Evolutionary conservation across 1,140 invertebrate species (phyloP).

Genomic region (Drosophila mauritiana): DNA sequence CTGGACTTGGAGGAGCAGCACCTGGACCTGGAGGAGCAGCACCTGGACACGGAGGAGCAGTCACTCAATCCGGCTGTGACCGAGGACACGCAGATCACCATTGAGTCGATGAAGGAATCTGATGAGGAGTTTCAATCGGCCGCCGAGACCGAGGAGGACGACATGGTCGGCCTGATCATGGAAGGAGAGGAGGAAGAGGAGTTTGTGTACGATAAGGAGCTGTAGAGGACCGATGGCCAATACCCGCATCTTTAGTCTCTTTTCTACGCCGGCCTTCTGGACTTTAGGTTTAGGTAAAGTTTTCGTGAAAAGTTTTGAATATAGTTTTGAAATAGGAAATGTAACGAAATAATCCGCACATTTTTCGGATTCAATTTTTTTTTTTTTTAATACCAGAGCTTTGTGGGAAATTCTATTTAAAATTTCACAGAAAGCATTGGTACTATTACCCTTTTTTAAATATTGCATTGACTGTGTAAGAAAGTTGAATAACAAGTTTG

Average conservation of each 20-base stretch:
- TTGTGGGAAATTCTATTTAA: not conserved
- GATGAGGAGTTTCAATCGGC: constrained; percentile 60
- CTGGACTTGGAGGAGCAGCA: too few species aligned
- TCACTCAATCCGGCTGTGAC: constrained; percentile 22
- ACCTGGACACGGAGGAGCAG: constrained; percentile 32
- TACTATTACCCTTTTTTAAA: not conserved
- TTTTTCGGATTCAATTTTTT: not conserved
- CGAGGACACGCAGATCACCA: constrained; percentile 68
- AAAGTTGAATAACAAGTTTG: not conserved
- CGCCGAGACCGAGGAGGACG: constrained; percentile 42
- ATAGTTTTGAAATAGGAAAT: constrained; percentile 36
- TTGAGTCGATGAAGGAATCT: constrained; percentile 68
- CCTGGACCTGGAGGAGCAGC: constrained; percentile 11
- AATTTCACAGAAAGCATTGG: not conserved
- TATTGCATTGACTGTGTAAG: not conserved
- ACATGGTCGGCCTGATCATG: constrained; percentile 18
- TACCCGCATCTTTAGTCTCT: constrained; percentile 9
- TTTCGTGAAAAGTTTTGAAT: not conserved
- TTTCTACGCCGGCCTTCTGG: not conserved
- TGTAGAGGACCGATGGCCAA: not conserved
- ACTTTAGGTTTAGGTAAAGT: not conserved
- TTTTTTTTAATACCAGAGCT: not conserved
- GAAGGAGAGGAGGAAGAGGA: constrained; percentile 13
- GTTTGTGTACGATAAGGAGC: constrained; percentile 19
- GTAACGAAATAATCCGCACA: constrained; percentile 14